Base-by-base conservation (phyloP, 2,888 invertebrate species). In the Pyrocoelia pectoralis region DNA sequence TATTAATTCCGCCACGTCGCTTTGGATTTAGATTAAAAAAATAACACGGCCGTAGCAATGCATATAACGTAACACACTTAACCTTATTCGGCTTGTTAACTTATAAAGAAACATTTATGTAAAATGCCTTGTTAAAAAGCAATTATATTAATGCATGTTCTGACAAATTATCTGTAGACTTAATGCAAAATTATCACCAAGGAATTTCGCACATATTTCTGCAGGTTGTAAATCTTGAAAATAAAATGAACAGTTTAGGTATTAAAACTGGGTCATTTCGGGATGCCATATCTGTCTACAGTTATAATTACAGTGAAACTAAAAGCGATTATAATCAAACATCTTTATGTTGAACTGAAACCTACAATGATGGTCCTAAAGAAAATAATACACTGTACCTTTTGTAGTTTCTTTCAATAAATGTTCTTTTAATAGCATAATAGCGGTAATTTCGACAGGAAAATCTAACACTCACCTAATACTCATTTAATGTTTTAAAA, bases 401-500 rank as follows among this genome's bases (percentile, higher is more conserved):
- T 50, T 43, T 49, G 24, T 46, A 53, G 46, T 57, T 29, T 61
- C 58, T 51, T 55, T 64, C 67, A 58, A 67, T 67, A 67, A 67
- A 67, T 64, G 67, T 65, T 65, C 57, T 59, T 66, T 66, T 66
- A 66, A 66, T 66, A 43, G 48, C 33, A 65, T 70, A 70, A 70
- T 68, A 57, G 68, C 56, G 56, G 63, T 57, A 66, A 65, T 70
- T 68, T 65, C 58, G 56, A 24, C 68, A 64, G 58, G 68, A 72
- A 72, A 71, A 67, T 70, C 72, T 74, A 75, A 75, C 73, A 71
- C 73, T 67, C 67, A 57, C 66, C 70, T 74, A 75, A 75, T 74
- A 72, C 69, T 68, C 68, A 69, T 74, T 74, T 74, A 73, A 73
- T 74, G 70, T 69, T 73, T 65, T 71, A 72, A 75, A 72, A 73